A percentile compares a stretch with the other conserved stretches of the same genome.
Conservation (phyloP, 2,797 vertebrate species). For the Hozukius guyotensis region DNA sequence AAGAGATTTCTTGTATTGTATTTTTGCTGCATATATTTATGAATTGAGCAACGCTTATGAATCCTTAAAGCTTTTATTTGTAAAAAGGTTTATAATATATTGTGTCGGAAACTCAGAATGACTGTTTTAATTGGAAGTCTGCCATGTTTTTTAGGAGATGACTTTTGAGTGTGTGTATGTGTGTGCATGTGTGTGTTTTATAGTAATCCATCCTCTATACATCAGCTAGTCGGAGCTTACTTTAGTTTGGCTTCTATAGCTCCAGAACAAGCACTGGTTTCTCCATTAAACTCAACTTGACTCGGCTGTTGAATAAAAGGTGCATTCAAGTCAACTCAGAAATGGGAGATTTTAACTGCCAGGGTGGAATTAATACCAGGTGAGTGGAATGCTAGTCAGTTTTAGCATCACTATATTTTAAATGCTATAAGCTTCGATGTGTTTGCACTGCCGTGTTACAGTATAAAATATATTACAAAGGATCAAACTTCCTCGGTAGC, state of each 20-base stretch:
- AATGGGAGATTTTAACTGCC: background rate
- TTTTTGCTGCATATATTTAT: constrained; percentile 73
- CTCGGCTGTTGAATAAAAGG: background rate
- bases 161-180: background rate
- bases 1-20: constrained; percentile 61
- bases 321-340: constrained; percentile 19
- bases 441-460: background rate
- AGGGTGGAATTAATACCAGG: background rate
- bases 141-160: constrained; percentile 30
- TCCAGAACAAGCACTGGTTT: background rate
- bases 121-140: constrained; percentile 1
- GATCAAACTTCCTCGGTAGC: background rate
- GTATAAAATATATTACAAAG: background rate
- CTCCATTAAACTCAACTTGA: background rate
- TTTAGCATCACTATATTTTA: background rate
- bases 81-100: constrained; percentile 45
- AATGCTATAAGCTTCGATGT: background rate
- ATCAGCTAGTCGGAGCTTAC: background rate
- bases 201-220: background rate
- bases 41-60: constrained; percentile 39
- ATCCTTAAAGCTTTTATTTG: constrained; percentile 37
- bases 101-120: constrained; percentile 10
- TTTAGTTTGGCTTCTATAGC: background rate
- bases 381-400: background rate
- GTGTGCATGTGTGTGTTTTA: constrained; percentile 19